Evolutionary conservation across 2,113 vertebrate species (phyloP), one percentile per base, ranked within the genome.

Genomic region (Chunga burmeisteri): DNA sequence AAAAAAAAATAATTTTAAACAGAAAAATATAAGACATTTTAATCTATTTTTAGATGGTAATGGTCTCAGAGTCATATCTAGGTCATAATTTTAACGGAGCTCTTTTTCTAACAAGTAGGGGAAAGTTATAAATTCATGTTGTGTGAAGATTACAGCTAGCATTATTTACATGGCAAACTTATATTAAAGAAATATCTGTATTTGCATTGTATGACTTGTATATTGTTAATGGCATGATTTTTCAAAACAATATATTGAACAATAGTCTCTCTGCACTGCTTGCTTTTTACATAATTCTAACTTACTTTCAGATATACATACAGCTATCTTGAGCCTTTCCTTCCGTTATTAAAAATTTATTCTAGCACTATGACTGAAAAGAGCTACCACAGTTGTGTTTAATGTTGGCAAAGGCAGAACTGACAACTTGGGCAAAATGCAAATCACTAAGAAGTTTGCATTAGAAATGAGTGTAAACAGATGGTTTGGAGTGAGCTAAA

Each of bases 401-500:
- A 96, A 90, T 16, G 18, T 36, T 97, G 97, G 86, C 87, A 86
- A 88, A 96, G 75, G 86, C 94, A 96, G 73, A 97, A 97, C 62
- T 87, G 94, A 94, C 92, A 98, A 95, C 93, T 96, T 98, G 96
- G 92, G 77, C 30, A 95, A 95, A 93, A 98, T 93, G 95, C 80
- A 97, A 97, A 98, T 97, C 79, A 40, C 68, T 82, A 63, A 73
- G 67, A 97, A 93, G 44, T 97, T 94, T 97, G 89, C 2, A 4
- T 95, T 79, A 97, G 63, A 97, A 97, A 97, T 97, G 82, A 98
- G 84, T 90, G 81, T 82, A 94, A 98, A 96, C 97, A 97, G 97
- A 97, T 96, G 96, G 96, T 96, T 97, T 98, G 82, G 88, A 86
- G 62, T 82, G 88, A 98, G 79, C 49, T 91, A 82, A 86, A 94